These are phyloP conservation scores for Globodera ellingtonae DNA, from an alignment of 1,140 invertebrate species.

Conservation along the genomic window DNA sequence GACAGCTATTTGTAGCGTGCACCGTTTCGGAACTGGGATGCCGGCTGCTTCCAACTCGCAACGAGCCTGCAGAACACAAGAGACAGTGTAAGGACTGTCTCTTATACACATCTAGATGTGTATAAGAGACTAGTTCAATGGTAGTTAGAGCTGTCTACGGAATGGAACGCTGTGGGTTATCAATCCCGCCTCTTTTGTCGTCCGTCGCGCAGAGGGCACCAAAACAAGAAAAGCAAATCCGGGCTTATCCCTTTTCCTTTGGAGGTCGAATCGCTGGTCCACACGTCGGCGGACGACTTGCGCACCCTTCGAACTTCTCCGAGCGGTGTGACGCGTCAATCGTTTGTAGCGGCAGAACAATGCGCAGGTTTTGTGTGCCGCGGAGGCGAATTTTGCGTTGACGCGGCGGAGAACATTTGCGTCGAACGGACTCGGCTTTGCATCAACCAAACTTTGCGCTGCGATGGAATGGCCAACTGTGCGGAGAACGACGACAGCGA, in stretches of 20 bases:
- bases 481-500: conserved; percentile 56
- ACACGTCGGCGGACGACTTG: conserved; percentile 10
- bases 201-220: too few relatives aligned
- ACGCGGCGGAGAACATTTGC: conserved; percentile 51
- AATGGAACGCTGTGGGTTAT: too few relatives aligned
- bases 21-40: conserved; percentile 73
- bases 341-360: conserved; percentile 7
- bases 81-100: conserved; percentile 74
- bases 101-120: too few relatives aligned
- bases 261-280: conserved; percentile 25
- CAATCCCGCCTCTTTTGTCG: too few relatives aligned
- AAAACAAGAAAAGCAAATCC: too few relatives aligned
- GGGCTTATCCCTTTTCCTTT: not conserved
- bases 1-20: conserved; percentile 90
- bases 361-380: conserved; percentile 45
- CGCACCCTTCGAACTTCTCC: not conserved
- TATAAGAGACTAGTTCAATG: too few relatives aligned
- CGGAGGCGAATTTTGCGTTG: conserved; percentile 53
- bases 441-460: conserved; percentile 50
- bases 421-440: conserved; percentile 47
- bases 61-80: conserved; percentile 84
- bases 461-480: conserved; percentile 50
- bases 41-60: conserved; percentile 69
- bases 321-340: not conserved
- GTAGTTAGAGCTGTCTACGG: too few relatives aligned